Conservation (phyloP, 2,797 vertebrate species). For the Threskiornis aethiopicus region DNA sequence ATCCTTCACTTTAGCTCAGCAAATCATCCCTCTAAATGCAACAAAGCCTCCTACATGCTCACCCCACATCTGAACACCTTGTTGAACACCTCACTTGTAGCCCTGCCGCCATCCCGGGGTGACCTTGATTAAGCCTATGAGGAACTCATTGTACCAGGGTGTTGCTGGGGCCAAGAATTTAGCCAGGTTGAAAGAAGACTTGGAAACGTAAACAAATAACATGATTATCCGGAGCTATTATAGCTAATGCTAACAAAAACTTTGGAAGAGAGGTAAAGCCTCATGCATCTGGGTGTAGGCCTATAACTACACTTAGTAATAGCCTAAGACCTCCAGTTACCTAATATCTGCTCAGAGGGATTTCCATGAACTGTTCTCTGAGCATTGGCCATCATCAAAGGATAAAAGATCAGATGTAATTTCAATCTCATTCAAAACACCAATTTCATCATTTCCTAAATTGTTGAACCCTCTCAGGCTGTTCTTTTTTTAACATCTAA, state of each 20-base stretch:
- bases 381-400: neutral
- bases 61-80: neutral
- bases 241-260: constrained; percentile 42
- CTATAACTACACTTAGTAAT: neutral
- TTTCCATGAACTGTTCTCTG: neutral
- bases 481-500: neutral
- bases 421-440: neutral
- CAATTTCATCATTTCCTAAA: fast-evolving
- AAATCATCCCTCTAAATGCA: neutral
- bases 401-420: neutral
- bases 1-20: neutral
- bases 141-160: constrained; percentile 24
- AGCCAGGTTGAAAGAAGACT: constrained; percentile 1
- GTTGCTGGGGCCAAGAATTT: constrained; percentile 8
- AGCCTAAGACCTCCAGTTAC: neutral
- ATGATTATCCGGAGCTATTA: constrained; percentile 22
- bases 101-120: neutral
- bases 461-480: neutral
- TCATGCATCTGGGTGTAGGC: neutral
- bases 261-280: constrained; percentile 13
- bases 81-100: neutral
- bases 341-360: neutral
- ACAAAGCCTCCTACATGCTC: neutral
- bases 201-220: constrained; percentile 26
- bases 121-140: neutral